Conservation (phyloP, 2,797 vertebrate species). For the Poecilia picta region DNA sequence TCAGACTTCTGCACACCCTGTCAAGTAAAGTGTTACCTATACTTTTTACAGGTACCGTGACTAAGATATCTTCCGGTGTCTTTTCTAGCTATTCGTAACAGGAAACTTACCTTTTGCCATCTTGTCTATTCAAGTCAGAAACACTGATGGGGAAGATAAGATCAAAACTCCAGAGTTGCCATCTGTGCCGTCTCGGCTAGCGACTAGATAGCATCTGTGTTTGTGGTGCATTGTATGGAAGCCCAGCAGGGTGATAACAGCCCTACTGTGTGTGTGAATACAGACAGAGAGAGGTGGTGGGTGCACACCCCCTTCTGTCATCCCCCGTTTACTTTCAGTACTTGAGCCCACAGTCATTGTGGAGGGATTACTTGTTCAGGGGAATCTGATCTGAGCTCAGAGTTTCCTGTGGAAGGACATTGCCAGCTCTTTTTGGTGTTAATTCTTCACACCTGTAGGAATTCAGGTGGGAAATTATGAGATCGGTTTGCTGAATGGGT, state of each 20-base stretch:
- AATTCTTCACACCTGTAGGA: background rate
- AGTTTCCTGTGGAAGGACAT: conserved; percentile 31
- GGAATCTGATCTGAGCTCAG: conserved; percentile 39
- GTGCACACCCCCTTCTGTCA: background rate
- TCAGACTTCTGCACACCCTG: too few relatives aligned
- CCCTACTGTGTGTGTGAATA: conserved; percentile 20
- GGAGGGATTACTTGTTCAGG: conserved; percentile 58
- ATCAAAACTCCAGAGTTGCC: conserved; percentile 54
- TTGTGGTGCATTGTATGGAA: conserved; percentile 70
- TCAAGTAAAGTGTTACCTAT: background rate
- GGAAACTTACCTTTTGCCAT: conserved; percentile 43
- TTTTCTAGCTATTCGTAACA: background rate
- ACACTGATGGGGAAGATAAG: conserved; percentile 42
- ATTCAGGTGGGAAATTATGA: background rate
- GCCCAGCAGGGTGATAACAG: conserved; percentile 56
- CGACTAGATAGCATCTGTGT: conserved; percentile 56
- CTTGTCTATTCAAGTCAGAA: conserved; percentile 33
- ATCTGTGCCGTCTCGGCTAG: conserved; percentile 27
- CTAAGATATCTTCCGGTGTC: background rate
- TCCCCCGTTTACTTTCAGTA: conserved; percentile 56
- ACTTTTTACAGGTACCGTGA: background rate
- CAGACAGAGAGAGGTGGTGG: conserved; percentile 20
- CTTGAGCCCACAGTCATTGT: conserved; percentile 73
- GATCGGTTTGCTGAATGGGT: background rate
- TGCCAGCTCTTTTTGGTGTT: conserved; percentile 24